phyloP scores from a whole-genome alignment of 2,797 vertebrate species.

The Amblyopsis hoosieri region DNA sequence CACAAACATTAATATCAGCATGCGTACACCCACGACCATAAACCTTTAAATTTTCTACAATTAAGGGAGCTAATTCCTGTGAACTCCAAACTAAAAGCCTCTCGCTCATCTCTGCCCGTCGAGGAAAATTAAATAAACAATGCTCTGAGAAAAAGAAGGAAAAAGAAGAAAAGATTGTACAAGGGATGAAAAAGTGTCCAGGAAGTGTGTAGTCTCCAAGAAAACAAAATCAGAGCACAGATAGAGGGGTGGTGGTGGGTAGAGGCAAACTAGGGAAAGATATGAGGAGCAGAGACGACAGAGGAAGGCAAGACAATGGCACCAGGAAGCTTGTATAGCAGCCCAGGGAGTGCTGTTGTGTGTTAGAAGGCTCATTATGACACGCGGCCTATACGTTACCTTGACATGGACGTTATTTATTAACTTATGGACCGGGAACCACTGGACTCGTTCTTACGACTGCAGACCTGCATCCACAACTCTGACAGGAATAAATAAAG shows the following conservation, averaged over 20 bases:
- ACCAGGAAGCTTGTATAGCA: constrained; percentile 49
- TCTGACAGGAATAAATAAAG: constrained; percentile 67
- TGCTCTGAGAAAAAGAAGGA: constrained; percentile 25
- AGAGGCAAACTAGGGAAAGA: constrained; percentile 23
- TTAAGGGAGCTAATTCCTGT: constrained; percentile 37
- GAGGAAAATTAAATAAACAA: constrained; percentile 46
- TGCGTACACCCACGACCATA: constrained; percentile 31
- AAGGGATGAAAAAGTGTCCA: constrained; percentile 26
- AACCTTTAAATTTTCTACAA: constrained; percentile 67
- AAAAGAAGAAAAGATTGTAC: constrained; percentile 14
- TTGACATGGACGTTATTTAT: constrained; percentile 77
- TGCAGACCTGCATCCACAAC: constrained; percentile 53
- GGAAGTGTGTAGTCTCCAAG: constrained; percentile 26
- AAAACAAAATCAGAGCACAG: constrained; percentile 25
- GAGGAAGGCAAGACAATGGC: constrained; percentile 12
- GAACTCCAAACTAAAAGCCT: constrained; percentile 18
- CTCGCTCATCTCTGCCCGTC: constrained; percentile 14
- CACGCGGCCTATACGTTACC: constrained; percentile 68
- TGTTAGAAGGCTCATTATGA: constrained; percentile 73
- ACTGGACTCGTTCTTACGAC: constrained; percentile 60
- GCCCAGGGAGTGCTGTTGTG: constrained; percentile 62
- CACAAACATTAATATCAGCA: constrained; percentile 11
- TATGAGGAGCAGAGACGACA: constrained; percentile 19
- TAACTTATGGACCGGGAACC: constrained; percentile 64
- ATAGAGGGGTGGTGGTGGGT: constrained; percentile 8